Percentiles rank a stretch among this genome's conserved stretches.
Evolutionary conservation across 2,888 invertebrate species (phyloP).

Genomic region (Pollenia angustigena): DNA sequence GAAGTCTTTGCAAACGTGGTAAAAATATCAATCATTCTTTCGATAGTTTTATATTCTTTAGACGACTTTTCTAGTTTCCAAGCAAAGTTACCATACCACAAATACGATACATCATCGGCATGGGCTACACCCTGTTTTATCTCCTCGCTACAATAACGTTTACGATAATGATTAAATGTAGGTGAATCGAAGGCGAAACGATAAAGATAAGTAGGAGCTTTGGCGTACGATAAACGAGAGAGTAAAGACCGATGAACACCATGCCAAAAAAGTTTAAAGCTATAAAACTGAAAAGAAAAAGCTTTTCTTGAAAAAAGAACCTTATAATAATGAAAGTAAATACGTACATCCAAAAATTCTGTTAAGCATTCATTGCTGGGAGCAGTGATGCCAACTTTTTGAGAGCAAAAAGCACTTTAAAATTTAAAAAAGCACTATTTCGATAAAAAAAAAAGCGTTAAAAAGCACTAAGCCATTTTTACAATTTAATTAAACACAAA

Average conservation of each 20-base stretch:
- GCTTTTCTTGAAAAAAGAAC: neutral
- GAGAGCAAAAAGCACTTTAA: too few species aligned
- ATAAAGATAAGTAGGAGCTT: constrained; percentile 80
- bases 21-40: constrained; percentile 79
- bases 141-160: constrained; percentile 78
- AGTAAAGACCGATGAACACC: constrained; percentile 80
- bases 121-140: constrained; percentile 81
- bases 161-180: constrained; percentile 79
- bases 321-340: neutral
- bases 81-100: constrained; percentile 78
- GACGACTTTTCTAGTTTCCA: constrained; percentile 74
- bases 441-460: too few species aligned
- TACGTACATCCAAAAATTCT: constrained; percentile 81
- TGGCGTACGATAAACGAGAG: constrained; percentile 77
- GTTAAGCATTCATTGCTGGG: constrained; percentile 78
- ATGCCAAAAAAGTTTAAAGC: constrained; percentile 82
- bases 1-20: constrained; percentile 81
- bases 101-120: constrained; percentile 82
- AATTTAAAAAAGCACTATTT: too few species aligned
- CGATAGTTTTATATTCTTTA: constrained; percentile 79
- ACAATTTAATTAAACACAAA: too few species aligned
- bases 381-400: too few species aligned
- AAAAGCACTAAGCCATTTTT: too few species aligned
- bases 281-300: constrained; percentile 77
- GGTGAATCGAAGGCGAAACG: constrained; percentile 83